Base-by-base conservation (phyloP, 2,113 vertebrate genomes). In the Takifugu flavidus region DNA sequence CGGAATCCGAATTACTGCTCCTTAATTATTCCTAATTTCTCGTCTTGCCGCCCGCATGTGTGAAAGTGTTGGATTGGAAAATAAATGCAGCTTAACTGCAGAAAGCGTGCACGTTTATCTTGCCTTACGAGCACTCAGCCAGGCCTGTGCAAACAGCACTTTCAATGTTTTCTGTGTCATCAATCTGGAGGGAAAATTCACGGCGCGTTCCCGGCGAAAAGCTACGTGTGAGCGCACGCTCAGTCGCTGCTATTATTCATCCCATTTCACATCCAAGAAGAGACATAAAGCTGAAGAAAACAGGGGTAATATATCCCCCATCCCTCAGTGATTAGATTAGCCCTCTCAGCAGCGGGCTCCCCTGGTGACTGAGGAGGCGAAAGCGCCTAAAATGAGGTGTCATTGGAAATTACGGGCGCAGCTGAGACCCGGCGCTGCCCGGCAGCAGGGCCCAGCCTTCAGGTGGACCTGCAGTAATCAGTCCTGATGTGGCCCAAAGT, bases 371-470 rank as follows among this genome's bases (percentile, higher is more conserved):
- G 51, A 45, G 56, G 44, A 59, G 39, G 65, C 28, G 65, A 93
- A 91, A 90, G 91, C 90, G 83, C 73, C 92, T 85, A 93, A 95
- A 95, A 95, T 95, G 91, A 95, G 91, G 91, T 96, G 95, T 97
- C 95, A 96, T 86, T 90, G 92, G 89, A 92, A 93, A 96, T 96
- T 94, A 96, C 88, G 87, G 88, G 76, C 7, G 34, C 34, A 39
- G 34, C 34, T 39, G 34, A 61, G 90, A 86, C 86, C 81, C 86
- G 85, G 81, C 79, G 82, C 86, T 71, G 65, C 88, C 89, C 88
- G 91, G 89, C 88, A 78, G 82, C 86, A 88, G 84, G 88, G 89
- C 86, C 84, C 82, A 86, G 85, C 89, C 91, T 92, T 90, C 92
- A 90, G 90, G 88, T 91, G 89, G 7, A 2, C 34, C 34, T 1